Evolutionary conservation across 2,797 vertebrate species (phyloP).

Genomic region (Siniperca scherzeri): DNA sequence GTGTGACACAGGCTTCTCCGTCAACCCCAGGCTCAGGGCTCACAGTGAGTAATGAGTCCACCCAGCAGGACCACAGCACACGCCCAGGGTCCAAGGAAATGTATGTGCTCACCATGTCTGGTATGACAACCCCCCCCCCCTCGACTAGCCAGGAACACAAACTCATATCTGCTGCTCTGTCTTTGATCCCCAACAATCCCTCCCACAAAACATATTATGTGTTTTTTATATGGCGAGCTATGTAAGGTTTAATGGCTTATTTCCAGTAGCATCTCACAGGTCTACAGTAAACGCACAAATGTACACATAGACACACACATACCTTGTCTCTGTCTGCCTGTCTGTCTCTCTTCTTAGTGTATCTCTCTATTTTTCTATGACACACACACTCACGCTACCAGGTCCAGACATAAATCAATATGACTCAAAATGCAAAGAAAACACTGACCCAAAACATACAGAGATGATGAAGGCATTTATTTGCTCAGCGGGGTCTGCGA

Average conservation of each 20-base stretch:
- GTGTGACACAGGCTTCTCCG: conserved; percentile 74
- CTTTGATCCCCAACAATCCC: conserved; percentile 77
- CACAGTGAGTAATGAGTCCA: conserved; percentile 81
- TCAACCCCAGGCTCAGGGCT: conserved; percentile 64
- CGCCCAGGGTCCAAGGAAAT: conserved; percentile 78
- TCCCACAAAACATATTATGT: conserved; percentile 72
- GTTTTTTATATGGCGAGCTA: conserved; percentile 64
- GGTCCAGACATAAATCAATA: conserved; percentile 75
- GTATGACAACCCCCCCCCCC: conserved; percentile 76
- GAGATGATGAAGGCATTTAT: conserved; percentile 77
- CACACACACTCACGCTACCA: conserved; percentile 31
- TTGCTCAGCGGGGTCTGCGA: conserved; percentile 66
- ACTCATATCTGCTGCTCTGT: conserved; percentile 79
- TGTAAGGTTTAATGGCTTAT: conserved; percentile 67
- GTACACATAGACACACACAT: conserved; percentile 39
- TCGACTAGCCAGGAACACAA: conserved; percentile 76
- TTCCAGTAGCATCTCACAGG: conserved; percentile 61
- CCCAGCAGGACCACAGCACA: conserved; percentile 77
- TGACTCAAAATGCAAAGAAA: conserved; percentile 77
- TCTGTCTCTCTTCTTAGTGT: conserved; percentile 18
- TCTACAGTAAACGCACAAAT: conserved; percentile 44
- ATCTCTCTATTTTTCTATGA: conserved; percentile 49
- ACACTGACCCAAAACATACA: conserved; percentile 74
- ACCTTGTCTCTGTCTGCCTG: conserved; percentile 24
- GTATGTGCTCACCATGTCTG: conserved; percentile 83